Evolutionary conservation across 2,888 invertebrate genomes (phyloP).

Genomic region (Anodontia alba): DNA sequence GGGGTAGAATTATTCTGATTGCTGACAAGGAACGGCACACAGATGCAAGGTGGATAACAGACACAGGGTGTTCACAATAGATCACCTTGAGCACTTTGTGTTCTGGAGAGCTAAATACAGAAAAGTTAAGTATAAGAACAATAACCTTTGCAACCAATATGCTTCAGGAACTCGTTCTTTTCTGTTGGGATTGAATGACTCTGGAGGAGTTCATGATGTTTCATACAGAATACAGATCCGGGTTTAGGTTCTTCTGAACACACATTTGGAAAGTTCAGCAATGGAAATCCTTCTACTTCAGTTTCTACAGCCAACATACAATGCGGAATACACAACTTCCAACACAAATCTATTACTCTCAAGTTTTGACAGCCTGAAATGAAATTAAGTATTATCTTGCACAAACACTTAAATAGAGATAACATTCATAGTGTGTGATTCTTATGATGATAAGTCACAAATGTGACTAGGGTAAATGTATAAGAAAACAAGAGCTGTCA

Average conservation of each 20-base stretch:
- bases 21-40: no score
- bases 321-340: constrained; percentile 28
- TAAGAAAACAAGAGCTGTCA: no score
- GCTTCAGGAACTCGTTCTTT: constrained; percentile 26
- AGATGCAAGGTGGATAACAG: no score
- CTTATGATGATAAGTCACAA: no score
- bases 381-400: background rate
- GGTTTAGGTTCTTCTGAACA: constrained; percentile 13
- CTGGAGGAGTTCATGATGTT: constrained; percentile 14
- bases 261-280: constrained; percentile 24
- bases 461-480: no score
- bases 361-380: constrained; percentile 29
- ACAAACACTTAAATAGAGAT: background rate
- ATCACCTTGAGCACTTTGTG: no score
- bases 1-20: no score
- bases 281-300: constrained; percentile 25
- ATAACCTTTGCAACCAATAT: constrained; percentile 23
- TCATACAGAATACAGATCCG: constrained; percentile 25
- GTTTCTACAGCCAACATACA: constrained; percentile 25
- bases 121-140: background rate
- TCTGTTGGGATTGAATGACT: constrained; percentile 14
- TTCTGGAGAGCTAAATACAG: background rate
- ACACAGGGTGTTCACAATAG: no score
- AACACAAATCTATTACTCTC: constrained; percentile 27
- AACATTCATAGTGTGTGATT: no score